A percentile compares a stretch with the other conserved stretches of the same genome.
phyloP scores from a whole-genome alignment of 2,797 vertebrate genomes.

The Enteromius viviparus region DNA sequence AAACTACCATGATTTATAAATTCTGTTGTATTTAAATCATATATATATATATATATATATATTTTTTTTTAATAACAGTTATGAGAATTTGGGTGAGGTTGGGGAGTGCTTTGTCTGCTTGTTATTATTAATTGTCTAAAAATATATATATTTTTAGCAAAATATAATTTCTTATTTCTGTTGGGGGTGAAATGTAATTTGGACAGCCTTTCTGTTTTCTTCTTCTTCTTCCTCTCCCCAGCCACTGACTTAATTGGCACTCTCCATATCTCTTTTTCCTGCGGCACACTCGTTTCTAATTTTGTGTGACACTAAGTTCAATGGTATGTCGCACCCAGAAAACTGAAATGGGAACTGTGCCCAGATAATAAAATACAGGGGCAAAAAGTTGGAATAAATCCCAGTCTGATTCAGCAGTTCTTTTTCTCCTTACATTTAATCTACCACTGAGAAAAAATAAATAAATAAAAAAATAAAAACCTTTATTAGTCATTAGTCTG shows the following conservation, averaged over 20 bases:
- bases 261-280: conserved; percentile 10
- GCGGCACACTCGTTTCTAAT: background rate
- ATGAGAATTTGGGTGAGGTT: background rate
- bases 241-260: conserved; percentile 5
- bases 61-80: background rate
- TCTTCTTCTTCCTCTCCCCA: background rate
- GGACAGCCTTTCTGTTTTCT: background rate
- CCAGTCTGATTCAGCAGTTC: conserved; percentile 14
- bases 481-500: conserved; percentile 14
- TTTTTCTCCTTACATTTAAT: conserved; percentile 22
- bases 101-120: background rate
- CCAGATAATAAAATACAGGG: conserved; percentile 26
- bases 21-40: background rate
- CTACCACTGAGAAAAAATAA: background rate
- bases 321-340: conserved; percentile 1
- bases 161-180: background rate
- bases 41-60: background rate
- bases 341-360: conserved; percentile 23
- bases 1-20: background rate
- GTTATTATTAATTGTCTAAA: background rate
- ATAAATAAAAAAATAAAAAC: background rate
- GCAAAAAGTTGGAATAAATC: conserved; percentile 37
- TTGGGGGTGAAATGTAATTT: background rate
- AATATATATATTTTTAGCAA: background rate
- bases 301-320: conserved; percentile 15